Base-by-base conservation (phyloP, 53 echinoderm and acorn worm genomes). In the Stichopus horrens region DNA sequence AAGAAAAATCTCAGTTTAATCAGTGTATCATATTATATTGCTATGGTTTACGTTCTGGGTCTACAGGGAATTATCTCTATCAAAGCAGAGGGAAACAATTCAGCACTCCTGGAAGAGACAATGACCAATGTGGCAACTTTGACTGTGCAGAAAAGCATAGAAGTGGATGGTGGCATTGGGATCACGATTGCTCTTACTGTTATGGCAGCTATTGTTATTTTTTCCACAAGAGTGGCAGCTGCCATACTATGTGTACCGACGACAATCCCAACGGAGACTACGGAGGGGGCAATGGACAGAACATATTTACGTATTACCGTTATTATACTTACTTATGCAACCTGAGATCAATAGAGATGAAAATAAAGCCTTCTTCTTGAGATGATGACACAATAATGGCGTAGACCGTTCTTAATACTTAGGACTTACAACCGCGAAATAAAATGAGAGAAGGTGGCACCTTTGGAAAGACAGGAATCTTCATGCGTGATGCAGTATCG, bases 101-200 rank as follows among this genome's bases (percentile, higher is more conserved):
- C 51, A 77, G 78, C 53, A 77, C 78, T 16, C 53, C 9, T 77
- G 78, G 53, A 52, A 6, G 55, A 53, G 78, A 77, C 52, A 77
- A 77, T 9, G 78, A 52, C 53, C 52, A 8, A 77, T 77, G 78
- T 77, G 78, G 9, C 8, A 51, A 52, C 78, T 55, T 11, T n/a
- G 9, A 77, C 55, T 77, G 78, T 23, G 78, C 78, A 77, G 78
- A 77, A 14, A 77, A 77, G 78, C 78, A 7, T 54, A 77, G 78
- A 55, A 18, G 53, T n/a, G 78, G 10, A 5, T 77, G 78, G 78
- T 77, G 78, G 78, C 78, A 77, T 6, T 58, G 9, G 7, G 58
- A 58, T 58, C 6, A 7, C 7, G 6, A 58, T 9, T 58, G 58
- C 58, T 58, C 58, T 58, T n/a, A n/a, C n/a, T n/a, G n/a, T n/a